Base-by-base conservation (phyloP, 2,797 vertebrate species). In the Pygocentrus nattereri region DNA sequence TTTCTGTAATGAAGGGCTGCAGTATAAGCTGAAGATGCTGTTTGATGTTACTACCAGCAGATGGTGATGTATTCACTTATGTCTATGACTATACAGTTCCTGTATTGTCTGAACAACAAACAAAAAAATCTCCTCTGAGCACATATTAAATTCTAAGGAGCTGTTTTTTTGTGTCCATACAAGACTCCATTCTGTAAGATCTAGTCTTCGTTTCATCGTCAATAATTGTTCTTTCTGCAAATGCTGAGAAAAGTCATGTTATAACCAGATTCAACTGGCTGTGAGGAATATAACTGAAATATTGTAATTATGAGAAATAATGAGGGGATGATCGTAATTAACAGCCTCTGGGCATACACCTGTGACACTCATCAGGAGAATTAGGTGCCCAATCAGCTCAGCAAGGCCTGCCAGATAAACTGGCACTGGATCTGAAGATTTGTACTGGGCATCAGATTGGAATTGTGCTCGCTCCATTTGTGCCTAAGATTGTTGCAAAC, bases 291-390 rank as follows among this genome's bases (percentile, higher is more conserved):
- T 82, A 71, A 58, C 34, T 71, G 65, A 71, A 78, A 85, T 85
- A 81, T 87, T 81, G 74, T 79, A 85, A 85, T 85, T 85, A 87
- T 84, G 84, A 85, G 83, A 84, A 85, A 84, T 85, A 85, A 87
- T 85, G 84, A 87, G 84, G 72, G 76, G 79, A 76, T 82, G 82
- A 85, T 85, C 81, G 61, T 87, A 85, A 87, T 87, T 84, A 87
- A 84, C 69, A 84, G 84, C 86, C 80, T 85, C 65, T 81, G 86
- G 86, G 82, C 82, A 85, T 82, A 85, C 86, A 87, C 84, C 86
- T 87, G 86, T 87, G 86, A 85, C 86, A 84, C 82, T 87, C 79
- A 85, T 85, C 84, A 85, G 78, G 84, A 87, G 79, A 87, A 87
- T 78, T 73, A 84, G 84, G 74, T 74, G 82, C 44, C 84, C 82